Conservation (phyloP, 2,113 vertebrate genomes). For the Garra rufa region DNA sequence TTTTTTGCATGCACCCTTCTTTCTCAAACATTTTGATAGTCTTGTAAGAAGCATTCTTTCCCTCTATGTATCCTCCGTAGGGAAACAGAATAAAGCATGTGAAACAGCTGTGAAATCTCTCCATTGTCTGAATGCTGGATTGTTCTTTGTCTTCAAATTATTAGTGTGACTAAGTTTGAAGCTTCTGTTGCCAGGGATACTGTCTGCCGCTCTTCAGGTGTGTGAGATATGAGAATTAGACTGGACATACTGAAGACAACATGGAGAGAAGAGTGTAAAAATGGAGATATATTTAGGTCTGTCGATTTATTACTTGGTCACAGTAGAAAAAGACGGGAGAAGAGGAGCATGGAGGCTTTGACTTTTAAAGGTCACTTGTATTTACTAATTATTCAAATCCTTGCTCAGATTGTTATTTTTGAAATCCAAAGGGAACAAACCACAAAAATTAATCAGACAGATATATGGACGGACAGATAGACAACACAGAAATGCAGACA, state of each 20-base stretch:
- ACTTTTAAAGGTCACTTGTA: neutral
- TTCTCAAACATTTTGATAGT: slow-evolving; percentile 31
- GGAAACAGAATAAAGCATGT: slow-evolving; percentile 46
- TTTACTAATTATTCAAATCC: neutral
- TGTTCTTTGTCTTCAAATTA: neutral
- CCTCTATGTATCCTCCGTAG: slow-evolving; percentile 20
- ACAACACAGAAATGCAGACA: neutral
- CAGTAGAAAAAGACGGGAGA: neutral
- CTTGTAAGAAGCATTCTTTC: slow-evolving; percentile 27
- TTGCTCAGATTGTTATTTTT: neutral
- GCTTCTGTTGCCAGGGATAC: slow-evolving; percentile 5
- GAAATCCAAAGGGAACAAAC: neutral
- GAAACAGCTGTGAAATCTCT: neutral
- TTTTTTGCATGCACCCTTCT: slow-evolving; percentile 42
- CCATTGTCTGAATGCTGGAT: neutral
- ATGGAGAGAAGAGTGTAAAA: neutral
- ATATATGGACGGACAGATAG: neutral
- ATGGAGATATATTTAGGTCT: neutral
- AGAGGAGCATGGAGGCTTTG: neutral
- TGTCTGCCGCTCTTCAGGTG: neutral
- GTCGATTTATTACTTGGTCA: neutral
- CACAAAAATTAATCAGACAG: neutral
- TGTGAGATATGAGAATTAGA: slow-evolving; percentile 2
- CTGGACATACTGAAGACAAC: neutral
- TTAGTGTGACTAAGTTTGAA: neutral